Evolutionary conservation across 2,797 vertebrate genomes (phyloP).

Genomic region (Monodelphis domestica): DNA sequence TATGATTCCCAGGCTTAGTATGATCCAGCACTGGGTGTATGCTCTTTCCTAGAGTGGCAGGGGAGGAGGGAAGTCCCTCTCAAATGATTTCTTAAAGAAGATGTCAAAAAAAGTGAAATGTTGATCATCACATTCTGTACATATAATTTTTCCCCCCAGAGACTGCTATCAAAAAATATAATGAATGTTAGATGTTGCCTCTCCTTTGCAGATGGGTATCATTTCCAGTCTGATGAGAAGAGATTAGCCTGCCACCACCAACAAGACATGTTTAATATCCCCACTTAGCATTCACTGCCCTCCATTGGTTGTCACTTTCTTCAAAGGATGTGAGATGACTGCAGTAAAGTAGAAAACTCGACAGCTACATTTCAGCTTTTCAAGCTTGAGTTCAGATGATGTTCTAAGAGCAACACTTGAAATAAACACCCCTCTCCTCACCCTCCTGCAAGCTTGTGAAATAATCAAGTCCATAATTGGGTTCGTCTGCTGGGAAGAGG

Average conservation of each 20-base stretch:
- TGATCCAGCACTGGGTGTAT: not conserved
- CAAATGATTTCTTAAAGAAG: conserved; percentile 21
- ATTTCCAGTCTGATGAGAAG: conserved; percentile 74
- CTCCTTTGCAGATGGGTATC: conserved; percentile 58
- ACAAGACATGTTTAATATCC: conserved; percentile 76
- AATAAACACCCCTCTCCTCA: conserved; percentile 2
- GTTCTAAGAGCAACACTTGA: not conserved
- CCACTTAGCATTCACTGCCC: conserved; percentile 75
- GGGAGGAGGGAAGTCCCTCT: not conserved
- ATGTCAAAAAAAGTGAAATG: conserved; percentile 50
- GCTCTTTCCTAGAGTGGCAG: not conserved
- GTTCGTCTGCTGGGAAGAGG: not conserved
- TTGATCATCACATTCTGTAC: conserved; percentile 65
- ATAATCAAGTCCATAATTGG: not conserved
- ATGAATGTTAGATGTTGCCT: conserved; percentile 62
- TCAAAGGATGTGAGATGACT: conserved; percentile 60
- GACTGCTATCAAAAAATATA: conserved; percentile 70
- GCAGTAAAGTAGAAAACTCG: conserved; percentile 47
- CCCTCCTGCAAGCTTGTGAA: not conserved
- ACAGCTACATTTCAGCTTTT: conserved; percentile 49
- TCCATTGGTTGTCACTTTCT: conserved; percentile 45
- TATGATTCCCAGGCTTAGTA: not conserved
- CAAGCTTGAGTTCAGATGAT: not conserved
- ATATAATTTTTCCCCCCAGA: conserved; percentile 59
- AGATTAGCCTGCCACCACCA: conserved; percentile 76